Conservation (phyloP, 2,888 invertebrate genomes). For the Andricus quercusramuli region DNA sequence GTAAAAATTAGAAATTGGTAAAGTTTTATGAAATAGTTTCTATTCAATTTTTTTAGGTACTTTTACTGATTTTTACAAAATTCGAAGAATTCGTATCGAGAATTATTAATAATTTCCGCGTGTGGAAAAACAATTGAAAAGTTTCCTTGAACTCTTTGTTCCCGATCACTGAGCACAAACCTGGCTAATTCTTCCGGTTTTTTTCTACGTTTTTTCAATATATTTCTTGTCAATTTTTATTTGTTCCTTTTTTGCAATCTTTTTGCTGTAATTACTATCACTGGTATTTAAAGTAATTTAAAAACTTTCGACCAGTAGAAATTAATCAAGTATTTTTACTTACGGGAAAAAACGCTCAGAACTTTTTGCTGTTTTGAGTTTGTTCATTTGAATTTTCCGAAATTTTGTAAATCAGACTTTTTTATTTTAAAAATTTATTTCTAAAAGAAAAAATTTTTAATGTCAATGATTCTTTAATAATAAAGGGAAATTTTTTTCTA, state of each 20-base stretch:
- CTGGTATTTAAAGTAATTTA: not conserved
- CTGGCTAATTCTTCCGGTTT: conserved; percentile 27
- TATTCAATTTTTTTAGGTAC: not conserved
- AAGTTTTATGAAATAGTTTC: not conserved
- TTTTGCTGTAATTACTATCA: not conserved
- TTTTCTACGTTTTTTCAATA: not conserved
- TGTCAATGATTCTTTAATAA: no score
- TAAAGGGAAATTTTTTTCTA: no score
- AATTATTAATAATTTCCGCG: not conserved
- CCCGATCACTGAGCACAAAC: conserved; percentile 14
- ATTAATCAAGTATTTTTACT: not conserved
- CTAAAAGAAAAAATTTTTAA: no score
- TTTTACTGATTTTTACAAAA: not conserved
- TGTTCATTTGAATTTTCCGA: not conserved
- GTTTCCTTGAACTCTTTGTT: conserved; percentile 39
- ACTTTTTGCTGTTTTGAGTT: not conserved
- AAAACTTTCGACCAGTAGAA: not conserved
- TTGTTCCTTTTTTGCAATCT: not conserved
- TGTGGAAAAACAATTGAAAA: conserved; percentile 18
- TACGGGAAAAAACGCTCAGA: not conserved
- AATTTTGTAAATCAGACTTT: no score
- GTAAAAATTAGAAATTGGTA: not conserved
- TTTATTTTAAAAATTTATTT: no score
- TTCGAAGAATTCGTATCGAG: not conserved
- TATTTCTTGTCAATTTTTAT: not conserved